Evolutionary conservation across 2,888 invertebrate genomes (phyloP), one percentile per base, ranked within the genome.

Genomic region (Cremastobaeus sp.): DNA sequence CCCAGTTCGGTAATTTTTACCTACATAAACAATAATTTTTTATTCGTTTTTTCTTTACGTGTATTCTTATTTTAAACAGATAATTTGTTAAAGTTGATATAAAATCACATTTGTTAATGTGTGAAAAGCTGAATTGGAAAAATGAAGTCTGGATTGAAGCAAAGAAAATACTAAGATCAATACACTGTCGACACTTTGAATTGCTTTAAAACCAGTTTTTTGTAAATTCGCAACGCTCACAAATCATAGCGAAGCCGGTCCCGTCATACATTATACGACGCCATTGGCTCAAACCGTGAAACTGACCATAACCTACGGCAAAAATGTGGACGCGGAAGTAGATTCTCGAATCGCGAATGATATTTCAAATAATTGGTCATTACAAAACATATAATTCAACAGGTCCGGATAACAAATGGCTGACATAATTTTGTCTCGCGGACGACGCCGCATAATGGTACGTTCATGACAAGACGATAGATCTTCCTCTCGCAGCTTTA

Each of bases 301-400:
- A 52, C 34, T 47, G 37, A 39, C 54, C 39, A 39, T 54, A 54
- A 54, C 41, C 28, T 18, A 11, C 39, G 43, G 30, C 6, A 68
- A 52, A 65, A 72, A 66, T 32, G 25, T 35, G 12, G 15, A 37
- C 52, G 39, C 52, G 70, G 70, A 70, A 70, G 62, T 43, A 48
- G 60, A 2, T 34, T 48, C 39, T 17, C 43, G 28, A 25, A 21
- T 30, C 54, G 60, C 54, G 62, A 70, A 70, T 70, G 70, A 70
- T 70, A 70, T 70, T 62, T 70, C 70, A 55, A 70, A 62, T 70
- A 70, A 70, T 70, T 70, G 70, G 70, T 70, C 70, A 62, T 70
- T 70, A 62, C 62, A 55, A 55, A 59, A 48, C 62, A 20, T 69
- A 69, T 69, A 69, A 60, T 69, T 69, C 69, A 69, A 62, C 69